Evolutionary conservation across 2,888 invertebrate species (phyloP).

Genomic region (Rhyacophila evoluta): DNA sequence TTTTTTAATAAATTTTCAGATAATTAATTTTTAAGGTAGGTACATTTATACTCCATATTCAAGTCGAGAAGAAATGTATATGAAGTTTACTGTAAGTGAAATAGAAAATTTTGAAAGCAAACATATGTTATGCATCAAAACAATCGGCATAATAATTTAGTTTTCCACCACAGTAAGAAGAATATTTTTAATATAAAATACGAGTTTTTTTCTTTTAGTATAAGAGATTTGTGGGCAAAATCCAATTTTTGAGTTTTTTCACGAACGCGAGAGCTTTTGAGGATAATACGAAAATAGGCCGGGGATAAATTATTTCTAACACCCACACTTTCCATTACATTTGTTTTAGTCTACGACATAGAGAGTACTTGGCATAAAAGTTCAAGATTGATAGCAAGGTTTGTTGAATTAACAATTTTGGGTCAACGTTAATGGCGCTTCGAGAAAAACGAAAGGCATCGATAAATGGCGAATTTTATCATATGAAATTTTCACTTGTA

Average conservation of each 20-base stretch:
- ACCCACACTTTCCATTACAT: conserved; percentile 18
- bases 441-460: neutral
- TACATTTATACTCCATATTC: no score
- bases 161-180: neutral
- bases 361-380: conserved; percentile 5
- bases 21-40: no score
- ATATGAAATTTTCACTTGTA: neutral
- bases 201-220: neutral
- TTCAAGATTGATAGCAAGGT: conserved; percentile 5
- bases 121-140: no score
- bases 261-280: neutral
- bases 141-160: no score
- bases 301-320: neutral
- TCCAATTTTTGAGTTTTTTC: neutral
- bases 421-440: neutral
- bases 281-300: conserved; percentile 19
- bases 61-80: no score
- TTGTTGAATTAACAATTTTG: conserved; percentile 24
- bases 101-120: no score
- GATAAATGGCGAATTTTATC: neutral
- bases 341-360: neutral
- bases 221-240: neutral
- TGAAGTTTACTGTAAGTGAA: no score
- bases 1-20: no score
- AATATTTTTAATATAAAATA: neutral